Base-by-base conservation (phyloP, 2,113 vertebrate genomes). In the Corydoras sp. region DNA sequence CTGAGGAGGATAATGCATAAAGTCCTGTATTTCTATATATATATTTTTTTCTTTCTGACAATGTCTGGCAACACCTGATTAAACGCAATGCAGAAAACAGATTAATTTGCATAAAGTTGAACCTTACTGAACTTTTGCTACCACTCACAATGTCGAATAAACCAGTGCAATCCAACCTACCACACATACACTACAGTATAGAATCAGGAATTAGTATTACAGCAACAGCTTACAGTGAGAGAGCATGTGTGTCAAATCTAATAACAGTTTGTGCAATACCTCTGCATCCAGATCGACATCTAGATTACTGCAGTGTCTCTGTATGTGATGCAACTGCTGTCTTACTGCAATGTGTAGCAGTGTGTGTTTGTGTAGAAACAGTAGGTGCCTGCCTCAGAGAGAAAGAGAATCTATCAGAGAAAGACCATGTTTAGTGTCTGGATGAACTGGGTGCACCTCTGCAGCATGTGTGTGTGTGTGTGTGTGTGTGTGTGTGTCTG, bases 401-500 rank as follows among this genome's bases (percentile, higher is more conserved):
- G 18, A 66, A 53, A 54, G 29, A 54, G 13, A 54, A 50, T 43
- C 35, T 43, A 43, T 43, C 35, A 66, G 29, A 54, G 50, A n/a
- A 53, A 66, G 24, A 6, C 61, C 61, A 63, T 63, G 32, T 35
- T n/a, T 32, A 9, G 62, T 70, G 68, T 70, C 53, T 71, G 56
- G 60, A 75, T 75, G 48, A 59, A 62, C 68, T 71, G 62, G 68
- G 65, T 70, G 68, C 18, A 76, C 30, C 63, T 62, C 68, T 71
- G 62, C 68, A 71, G 74, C 62, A 68, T 56, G 63, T 65, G 74
- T 68, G 66, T 71, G 60, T 29, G 56, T 69, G 54, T 35, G 54
- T 35, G 15, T 11, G 15, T 14, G 56, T 58, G n/a, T n/a, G n/a
- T 56, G 63, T 65, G 74, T 68, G 66, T 71, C 31, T 56, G 63